Percentiles rank a stretch among this genome's conserved stretches.
phyloP scores from a whole-genome alignment of 2,113 vertebrate species.

The Nicator chloris region DNA sequence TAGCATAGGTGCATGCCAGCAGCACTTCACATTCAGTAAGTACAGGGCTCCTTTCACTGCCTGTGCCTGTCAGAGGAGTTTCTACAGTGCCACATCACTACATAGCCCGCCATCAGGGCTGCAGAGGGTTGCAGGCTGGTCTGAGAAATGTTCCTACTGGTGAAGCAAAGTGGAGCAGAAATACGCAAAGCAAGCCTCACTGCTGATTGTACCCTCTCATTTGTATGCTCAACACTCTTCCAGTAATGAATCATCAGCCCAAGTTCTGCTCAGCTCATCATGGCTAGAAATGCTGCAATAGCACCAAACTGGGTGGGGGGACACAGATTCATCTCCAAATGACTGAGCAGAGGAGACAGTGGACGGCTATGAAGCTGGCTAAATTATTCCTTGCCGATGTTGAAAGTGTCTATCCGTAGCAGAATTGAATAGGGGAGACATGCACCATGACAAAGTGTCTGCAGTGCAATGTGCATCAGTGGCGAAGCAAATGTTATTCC shows the following conservation, averaged over 20 bases:
- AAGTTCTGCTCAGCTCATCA: constrained; percentile 24
- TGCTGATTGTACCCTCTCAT: constrained; percentile 30
- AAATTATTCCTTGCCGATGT: not conserved
- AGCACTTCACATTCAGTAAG: not conserved
- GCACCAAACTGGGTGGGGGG: not conserved
- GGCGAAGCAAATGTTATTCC: not conserved
- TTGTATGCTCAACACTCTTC: constrained; percentile 32
- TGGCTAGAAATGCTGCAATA: constrained; percentile 21
- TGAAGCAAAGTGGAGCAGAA: not conserved
- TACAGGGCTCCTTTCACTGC: not conserved
- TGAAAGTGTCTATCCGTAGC: not conserved
- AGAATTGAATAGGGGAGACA: not conserved
- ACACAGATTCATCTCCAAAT: not conserved
- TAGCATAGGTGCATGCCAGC: not conserved
- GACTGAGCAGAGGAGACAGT: not conserved
- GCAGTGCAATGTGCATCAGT: not conserved
- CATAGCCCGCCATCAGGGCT: not conserved
- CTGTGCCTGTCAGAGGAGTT: not conserved
- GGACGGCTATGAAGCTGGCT: not conserved
- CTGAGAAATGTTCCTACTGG: not conserved
- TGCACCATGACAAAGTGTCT: not conserved
- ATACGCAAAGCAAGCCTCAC: not conserved
- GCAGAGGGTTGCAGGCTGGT: not conserved
- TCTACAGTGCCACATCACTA: not conserved
- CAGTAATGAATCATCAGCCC: constrained; percentile 51